Evolutionary conservation across 2,888 invertebrate genomes (phyloP), one percentile per base, ranked within the genome.

Genomic region (Tiphia femorata): DNA sequence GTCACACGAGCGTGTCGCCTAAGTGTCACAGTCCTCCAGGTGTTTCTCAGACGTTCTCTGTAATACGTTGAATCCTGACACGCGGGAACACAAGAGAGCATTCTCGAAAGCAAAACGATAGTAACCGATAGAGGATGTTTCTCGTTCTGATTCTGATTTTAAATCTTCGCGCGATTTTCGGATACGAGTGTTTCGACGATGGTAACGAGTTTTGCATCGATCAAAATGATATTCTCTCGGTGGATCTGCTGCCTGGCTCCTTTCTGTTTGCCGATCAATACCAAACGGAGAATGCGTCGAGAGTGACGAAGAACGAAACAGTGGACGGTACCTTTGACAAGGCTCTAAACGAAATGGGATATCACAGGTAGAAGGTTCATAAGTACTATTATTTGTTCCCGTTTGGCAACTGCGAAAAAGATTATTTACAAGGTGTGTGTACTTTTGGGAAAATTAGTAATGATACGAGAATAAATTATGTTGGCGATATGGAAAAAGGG

Each of bases 181-280:
- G 38, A 0, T 72, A 79, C 40, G 70, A 79, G 23, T 83, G 83
- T 53, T 82, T 76, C 64, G 79, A 81, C 53, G 83, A 83, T 8
- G 83, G 82, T 1, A 79, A 74, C 38, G 81, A 82, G 52, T 81
- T 82, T 59, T 83, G 83, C 47, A 70, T 83, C 27, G 86, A 90
- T 80, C 83, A 90, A 4, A 86, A 91, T 61, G 91, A 92, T 80
- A 90, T 92, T 73, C 82, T 92, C 19, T 86, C 90, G 10, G 87
- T 86, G n/a, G 89, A 91, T 81, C 85, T 90, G 41, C 89, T 92
- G 87, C 92, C 92, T 0, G 88, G 89, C 0, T 88, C 87, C 62
- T 77, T 83, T 53, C 84, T 92, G 56, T 85, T 92, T 49, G 80
- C 86, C 54, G 76, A 78, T 50, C 64, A 67, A 14, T 49, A 61